phyloP scores from a whole-genome alignment of 2,797 vertebrate species.

The Typhlichthys eigenmanni region DNA sequence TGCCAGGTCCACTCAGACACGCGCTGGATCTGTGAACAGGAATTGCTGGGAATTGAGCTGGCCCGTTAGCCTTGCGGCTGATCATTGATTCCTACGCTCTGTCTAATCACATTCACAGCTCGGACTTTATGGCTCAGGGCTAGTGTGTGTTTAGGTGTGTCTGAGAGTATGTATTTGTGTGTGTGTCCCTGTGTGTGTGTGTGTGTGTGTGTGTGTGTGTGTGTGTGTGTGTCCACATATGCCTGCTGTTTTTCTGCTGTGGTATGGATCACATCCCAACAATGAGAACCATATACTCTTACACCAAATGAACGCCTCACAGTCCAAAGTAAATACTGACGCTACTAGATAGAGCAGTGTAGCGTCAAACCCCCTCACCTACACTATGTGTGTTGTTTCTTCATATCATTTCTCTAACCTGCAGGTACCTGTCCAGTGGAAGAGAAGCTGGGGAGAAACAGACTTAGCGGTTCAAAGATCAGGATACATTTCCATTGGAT shows the following conservation, averaged over 20 bases:
- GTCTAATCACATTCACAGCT: slow-evolving; percentile 60
- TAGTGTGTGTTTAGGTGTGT: slow-evolving; percentile 3
- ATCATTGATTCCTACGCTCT: slow-evolving; percentile 40
- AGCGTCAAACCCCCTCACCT: slow-evolving; percentile 13
- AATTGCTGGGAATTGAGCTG: slow-evolving; percentile 20
- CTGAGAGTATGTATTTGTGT: slow-evolving; percentile 1
- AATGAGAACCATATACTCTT: slow-evolving; percentile 45
- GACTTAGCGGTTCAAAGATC: background rate
- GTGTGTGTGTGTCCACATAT: slow-evolving; percentile 2
- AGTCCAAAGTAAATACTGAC: slow-evolving; percentile 40
- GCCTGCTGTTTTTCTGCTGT: slow-evolving; percentile 19
- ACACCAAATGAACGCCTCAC: slow-evolving; percentile 26
- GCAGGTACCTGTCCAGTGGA: background rate
- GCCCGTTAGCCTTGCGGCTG: slow-evolving; percentile 22
- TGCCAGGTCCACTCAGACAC: slow-evolving; percentile 16
- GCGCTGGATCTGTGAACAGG: slow-evolving; percentile 32
- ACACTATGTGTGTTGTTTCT: background rate
- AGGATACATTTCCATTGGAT: slow-evolving; percentile 18
- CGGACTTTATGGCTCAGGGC: slow-evolving; percentile 11
- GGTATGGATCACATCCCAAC: slow-evolving; percentile 55
- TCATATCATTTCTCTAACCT: slow-evolving; percentile 13
- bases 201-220: slow-evolving; percentile 8
- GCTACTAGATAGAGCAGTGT: slow-evolving; percentile 40
- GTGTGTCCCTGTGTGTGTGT: slow-evolving; percentile 5
- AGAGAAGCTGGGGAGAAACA: slow-evolving; percentile 1